Conservation (phyloP, 2,113 vertebrate genomes). For the Harpagus bidentatus region DNA sequence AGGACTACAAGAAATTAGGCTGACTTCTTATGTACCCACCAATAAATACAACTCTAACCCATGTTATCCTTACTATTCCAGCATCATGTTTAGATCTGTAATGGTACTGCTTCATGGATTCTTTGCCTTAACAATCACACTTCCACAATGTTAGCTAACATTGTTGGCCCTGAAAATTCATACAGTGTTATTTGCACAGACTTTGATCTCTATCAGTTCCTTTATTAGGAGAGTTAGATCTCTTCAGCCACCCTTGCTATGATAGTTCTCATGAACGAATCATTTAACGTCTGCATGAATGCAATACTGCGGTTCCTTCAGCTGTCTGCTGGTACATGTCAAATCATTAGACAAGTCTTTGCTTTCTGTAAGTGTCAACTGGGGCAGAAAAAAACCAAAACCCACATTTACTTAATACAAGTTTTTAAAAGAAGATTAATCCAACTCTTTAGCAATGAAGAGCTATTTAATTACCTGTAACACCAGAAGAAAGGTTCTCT, state of each 20-base stretch:
- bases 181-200: neutral
- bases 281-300: neutral
- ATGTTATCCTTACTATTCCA: neutral
- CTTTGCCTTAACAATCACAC: neutral
- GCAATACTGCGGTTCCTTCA: neutral
- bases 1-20: neutral
- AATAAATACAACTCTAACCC: neutral
- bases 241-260: neutral
- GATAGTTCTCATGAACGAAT: neutral
- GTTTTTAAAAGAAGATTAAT: neutral
- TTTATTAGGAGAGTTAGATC: neutral
- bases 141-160: neutral
- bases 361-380: neutral
- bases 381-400: neutral
- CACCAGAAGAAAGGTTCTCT: neutral
- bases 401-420: neutral
- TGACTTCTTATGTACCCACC: neutral
- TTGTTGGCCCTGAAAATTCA: neutral
- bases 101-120: neutral
- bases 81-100: neutral
- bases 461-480: neutral
- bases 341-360: neutral
- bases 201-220: neutral
- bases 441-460: neutral
- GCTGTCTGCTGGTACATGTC: neutral